Evolutionary conservation across 2,113 vertebrate species (phyloP), one percentile per base, ranked within the genome.

Genomic region (Megalops atlanticus): DNA sequence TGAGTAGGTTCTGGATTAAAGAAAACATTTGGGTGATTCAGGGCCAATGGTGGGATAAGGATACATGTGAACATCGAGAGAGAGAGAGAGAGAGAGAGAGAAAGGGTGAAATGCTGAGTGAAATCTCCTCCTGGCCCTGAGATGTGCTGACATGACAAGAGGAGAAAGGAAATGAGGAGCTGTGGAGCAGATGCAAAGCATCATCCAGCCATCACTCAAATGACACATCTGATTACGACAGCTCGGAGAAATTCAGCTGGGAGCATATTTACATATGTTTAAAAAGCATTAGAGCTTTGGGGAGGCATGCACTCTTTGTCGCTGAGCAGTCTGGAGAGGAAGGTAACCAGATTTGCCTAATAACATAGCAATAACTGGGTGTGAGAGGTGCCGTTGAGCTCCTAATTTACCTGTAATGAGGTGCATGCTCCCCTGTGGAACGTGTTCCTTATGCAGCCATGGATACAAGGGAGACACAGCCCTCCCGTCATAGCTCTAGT

Each of bases 191-290:
- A 74, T 36, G 79, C 78, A 84, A 3, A 49, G 82, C 82, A 87
- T 90, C 89, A 91, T 88, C 91, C 88, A 90, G 77, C 86, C 88
- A 86, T 91, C 87, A 40, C 87, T 91, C 88, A 91, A 81, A 84
- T 89, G 89, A 86, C 90, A 91, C 90, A 89, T 79, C 76, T 84
- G 85, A 87, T 92, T 86, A 89, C 76, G 77, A 80, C 89, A 86
- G 86, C 74, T 14, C 1, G 15, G 64, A 83, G 78, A 87, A 87
- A 88, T 88, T 87, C 72, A 77, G 87, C 88, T 84, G 78, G 80
- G 80, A 79, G 83, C 86, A 80, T 85, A 91, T 89, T 91, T 89
- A 87, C 86, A 89, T 87, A 82, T 90, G 86, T 88, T 83, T 88
- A 87, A 87, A 88, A 91, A 86, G 85, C 89, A 87, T 84, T 87